Conservation (phyloP, 2,888 invertebrate species). For the Helobdella robusta region DNA sequence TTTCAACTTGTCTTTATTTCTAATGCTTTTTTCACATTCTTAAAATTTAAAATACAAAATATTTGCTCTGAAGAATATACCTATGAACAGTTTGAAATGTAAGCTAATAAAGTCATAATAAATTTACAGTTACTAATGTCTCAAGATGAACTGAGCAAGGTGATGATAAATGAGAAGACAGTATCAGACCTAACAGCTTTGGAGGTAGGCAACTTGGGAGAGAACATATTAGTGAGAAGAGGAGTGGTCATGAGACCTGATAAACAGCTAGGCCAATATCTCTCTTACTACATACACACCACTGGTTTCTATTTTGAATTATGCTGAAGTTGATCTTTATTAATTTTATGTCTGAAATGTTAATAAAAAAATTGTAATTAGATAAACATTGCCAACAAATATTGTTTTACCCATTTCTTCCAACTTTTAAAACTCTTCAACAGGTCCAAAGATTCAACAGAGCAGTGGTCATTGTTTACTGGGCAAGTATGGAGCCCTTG, state of each 20-base stretch:
- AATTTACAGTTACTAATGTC: too few relatives aligned
- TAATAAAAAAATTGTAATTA: too few relatives aligned
- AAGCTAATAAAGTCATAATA: too few relatives aligned
- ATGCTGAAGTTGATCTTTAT: too few relatives aligned
- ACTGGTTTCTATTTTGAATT: conserved; percentile 53
- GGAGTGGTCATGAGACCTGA: conserved; percentile 57
- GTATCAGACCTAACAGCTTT: conserved; percentile 72
- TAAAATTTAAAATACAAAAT: too few relatives aligned
- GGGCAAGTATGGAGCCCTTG: conserved; percentile 76
- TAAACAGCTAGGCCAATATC: conserved; percentile 40
- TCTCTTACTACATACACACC: conserved; percentile 64
- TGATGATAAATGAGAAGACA: conserved; percentile 55
- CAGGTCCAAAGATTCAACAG: conserved; percentile 5
- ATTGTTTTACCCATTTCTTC: conserved; percentile 1
- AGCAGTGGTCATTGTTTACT: conserved; percentile 34
- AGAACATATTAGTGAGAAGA: conserved; percentile 72
- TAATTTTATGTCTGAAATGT: too few relatives aligned
- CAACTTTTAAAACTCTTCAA: neutral
- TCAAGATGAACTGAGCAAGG: conserved; percentile 29
- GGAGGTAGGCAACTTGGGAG: conserved; percentile 76
- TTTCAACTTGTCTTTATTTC: conserved; percentile 22
- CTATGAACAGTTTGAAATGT: too few relatives aligned
- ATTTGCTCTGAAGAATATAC: too few relatives aligned
- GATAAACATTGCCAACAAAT: too few relatives aligned
- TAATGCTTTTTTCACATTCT: too few relatives aligned